Evolutionary conservation across 2,797 vertebrate species (phyloP).

Genomic region (Gallinago solitaria): DNA sequence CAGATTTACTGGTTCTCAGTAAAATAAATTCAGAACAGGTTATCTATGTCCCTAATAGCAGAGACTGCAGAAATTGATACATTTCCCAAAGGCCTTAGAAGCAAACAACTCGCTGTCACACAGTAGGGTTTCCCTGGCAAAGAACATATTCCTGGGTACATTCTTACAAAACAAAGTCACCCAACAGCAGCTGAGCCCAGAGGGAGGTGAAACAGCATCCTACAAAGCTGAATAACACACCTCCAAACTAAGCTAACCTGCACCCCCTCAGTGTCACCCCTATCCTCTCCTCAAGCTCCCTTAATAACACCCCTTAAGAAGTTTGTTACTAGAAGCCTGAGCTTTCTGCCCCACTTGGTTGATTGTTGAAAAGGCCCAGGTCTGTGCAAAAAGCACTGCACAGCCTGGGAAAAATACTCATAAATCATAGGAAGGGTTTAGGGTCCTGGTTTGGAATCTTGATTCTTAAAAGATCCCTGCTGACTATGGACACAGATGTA

Average conservation of each 20-base stretch:
- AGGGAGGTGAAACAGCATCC: background rate
- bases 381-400: background rate
- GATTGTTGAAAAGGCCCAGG: background rate
- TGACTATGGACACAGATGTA: background rate
- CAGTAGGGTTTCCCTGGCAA: fast-evolving
- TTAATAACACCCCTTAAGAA: background rate
- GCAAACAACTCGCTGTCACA: background rate
- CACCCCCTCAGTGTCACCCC: fast-evolving
- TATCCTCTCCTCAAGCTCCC: fast-evolving
- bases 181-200: background rate
- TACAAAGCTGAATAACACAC: background rate
- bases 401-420: background rate
- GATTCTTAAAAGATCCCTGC: background rate
- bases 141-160: background rate
- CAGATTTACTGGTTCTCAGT: background rate
- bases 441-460: background rate
- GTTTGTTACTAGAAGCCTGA: background rate
- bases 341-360: background rate
- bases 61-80: background rate
- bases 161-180: background rate
- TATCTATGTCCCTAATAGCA: background rate
- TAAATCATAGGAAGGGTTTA: background rate
- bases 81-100: background rate
- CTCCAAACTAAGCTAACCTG: background rate
- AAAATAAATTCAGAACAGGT: background rate